These are phyloP conservation scores for Ellobius talpinus DNA, from an alignment of 2,113 vertebrate genomes.

Conservation along the genomic window DNA sequence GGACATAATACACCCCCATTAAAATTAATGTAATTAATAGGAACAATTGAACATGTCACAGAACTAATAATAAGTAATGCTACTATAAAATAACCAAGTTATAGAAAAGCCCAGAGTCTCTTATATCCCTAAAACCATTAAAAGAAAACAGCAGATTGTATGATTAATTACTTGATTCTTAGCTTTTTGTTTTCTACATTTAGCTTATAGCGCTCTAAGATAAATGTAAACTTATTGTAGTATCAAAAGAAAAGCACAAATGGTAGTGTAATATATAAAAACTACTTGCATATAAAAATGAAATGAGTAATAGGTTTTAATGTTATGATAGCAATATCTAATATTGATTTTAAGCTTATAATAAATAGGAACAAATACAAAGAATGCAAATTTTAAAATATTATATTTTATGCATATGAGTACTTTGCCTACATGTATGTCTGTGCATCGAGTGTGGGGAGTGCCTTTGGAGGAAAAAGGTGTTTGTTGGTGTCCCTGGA, in stretches of 20 bases:
- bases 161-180: background rate
- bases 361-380: background rate
- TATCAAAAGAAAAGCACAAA: constrained; percentile 70
- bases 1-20: background rate
- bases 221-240: constrained; percentile 53
- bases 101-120: background rate
- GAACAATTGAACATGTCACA: background rate
- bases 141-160: background rate
- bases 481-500: too few relatives aligned
- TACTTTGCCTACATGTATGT: background rate
- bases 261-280: constrained; percentile 64
- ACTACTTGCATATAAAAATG: constrained; percentile 68
- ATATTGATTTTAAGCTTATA: constrained; percentile 29
- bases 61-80: background rate
- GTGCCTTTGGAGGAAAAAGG: too few relatives aligned
- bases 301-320: constrained; percentile 71
- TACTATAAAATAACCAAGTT: background rate
- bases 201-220: background rate
- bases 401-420: background rate
- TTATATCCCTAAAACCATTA: constrained; percentile 12
- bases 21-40: constrained; percentile 11
- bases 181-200: constrained; percentile 42
- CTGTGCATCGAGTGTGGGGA: background rate
- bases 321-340: constrained; percentile 36
- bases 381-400: background rate